Percentiles rank a stretch among this genome's conserved stretches.
Evolutionary conservation across 2,113 vertebrate genomes (phyloP).

Genomic region (Chloebia gouldiae): DNA sequence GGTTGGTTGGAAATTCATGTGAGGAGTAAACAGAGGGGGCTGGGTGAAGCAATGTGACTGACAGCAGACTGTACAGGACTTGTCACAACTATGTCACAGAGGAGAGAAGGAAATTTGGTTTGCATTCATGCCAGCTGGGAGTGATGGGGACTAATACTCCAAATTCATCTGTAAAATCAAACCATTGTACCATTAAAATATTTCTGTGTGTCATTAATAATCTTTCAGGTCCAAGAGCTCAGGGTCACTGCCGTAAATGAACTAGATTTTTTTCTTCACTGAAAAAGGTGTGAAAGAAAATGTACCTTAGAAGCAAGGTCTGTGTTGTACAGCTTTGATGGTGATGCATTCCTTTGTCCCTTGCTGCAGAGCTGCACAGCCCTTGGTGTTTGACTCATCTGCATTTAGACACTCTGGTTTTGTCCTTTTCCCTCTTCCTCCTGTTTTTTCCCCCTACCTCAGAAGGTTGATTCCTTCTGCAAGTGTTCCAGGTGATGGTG

Average conservation of each 20-base stretch:
- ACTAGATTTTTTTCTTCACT: not conserved
- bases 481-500: not conserved
- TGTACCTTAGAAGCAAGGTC: not conserved
- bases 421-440: not conserved
- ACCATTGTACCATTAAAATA: accelerated
- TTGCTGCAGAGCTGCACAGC: not conserved
- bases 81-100: not conserved
- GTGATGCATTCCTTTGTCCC: not conserved
- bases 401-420: not conserved
- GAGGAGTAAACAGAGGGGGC: not conserved
- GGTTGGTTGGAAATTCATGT: not conserved
- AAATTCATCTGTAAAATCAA: not conserved
- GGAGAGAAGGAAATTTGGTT: not conserved
- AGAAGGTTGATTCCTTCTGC: not conserved
- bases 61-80: not conserved
- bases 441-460: not conserved
- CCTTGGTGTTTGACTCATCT: not conserved
- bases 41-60: not conserved
- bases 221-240: not conserved
- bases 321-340: not conserved
- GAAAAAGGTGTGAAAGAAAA: not conserved
- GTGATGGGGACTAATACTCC: not conserved
- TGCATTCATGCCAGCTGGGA: not conserved
- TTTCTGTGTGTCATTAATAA: not conserved
- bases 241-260: not conserved